Evolutionary conservation across 2,113 vertebrate genomes (phyloP).

Genomic region (Hippotragus niger): DNA sequence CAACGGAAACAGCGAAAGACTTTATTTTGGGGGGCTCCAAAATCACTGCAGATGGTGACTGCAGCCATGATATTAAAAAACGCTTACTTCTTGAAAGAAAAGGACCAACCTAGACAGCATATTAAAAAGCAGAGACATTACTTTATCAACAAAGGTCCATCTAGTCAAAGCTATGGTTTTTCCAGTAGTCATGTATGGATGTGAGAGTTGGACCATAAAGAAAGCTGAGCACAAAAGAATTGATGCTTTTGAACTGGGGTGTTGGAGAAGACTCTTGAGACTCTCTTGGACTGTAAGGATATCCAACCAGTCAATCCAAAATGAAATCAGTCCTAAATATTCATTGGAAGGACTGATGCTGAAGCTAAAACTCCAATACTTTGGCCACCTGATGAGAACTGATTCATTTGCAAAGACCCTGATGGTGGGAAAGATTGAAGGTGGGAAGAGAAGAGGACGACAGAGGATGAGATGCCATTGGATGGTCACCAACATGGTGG

Average conservation of each 20-base stretch:
- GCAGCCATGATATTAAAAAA: not conserved
- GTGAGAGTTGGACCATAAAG: not conserved
- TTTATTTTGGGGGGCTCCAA: not conserved
- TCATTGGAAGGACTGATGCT: not conserved
- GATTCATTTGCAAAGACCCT: not conserved
- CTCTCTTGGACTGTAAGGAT: not conserved
- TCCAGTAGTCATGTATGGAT: not conserved
- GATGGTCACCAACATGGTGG: not conserved
- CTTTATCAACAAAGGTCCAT: not conserved
- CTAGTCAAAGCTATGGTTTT: not conserved
- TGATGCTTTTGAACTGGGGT: not conserved
- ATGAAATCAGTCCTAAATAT: not conserved
- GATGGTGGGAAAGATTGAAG: not conserved
- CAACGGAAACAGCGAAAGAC: rapidly evolving
- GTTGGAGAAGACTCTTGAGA: not conserved
- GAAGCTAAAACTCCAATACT: not conserved
- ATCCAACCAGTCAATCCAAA: not conserved
- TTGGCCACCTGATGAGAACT: not conserved
- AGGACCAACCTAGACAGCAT: not conserved
- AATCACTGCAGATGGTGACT: not conserved
- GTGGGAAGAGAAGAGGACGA: not conserved
- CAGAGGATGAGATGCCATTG: not conserved
- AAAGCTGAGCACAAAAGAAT: not conserved
- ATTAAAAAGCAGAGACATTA: not conserved
- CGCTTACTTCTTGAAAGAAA: rapidly evolving